Percentiles rank a stretch among this genome's conserved stretches.
phyloP scores from a whole-genome alignment of 2,888 invertebrate species.

The Aspidiotus destructor region DNA sequence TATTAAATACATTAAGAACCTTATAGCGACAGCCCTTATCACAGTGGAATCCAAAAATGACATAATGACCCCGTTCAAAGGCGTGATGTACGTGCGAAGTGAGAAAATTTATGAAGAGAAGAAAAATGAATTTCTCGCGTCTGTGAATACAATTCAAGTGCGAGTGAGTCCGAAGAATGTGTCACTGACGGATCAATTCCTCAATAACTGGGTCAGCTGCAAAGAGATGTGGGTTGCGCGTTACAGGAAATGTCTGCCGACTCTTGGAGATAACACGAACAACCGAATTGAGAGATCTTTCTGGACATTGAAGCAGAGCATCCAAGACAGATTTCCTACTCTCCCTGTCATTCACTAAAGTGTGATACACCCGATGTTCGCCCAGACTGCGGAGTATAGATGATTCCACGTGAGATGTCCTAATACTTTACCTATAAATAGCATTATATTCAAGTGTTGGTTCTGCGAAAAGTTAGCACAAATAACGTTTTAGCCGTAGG shows the following conservation, averaged over 20 bases:
- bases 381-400: too few species aligned
- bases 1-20: too few species aligned
- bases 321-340: neutral
- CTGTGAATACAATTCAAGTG: neutral
- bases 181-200: neutral
- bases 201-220: neutral
- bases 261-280: neutral
- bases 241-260: neutral
- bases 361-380: neutral
- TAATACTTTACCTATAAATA: neutral
- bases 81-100: too few species aligned
- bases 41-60: too few species aligned
- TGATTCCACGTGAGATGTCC: too few species aligned
- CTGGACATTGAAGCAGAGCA: slow-evolving; percentile 1
- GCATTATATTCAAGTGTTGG: neutral
- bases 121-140: too few species aligned
- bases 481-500: too few species aligned
- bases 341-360: neutral
- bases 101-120: too few species aligned
- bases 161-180: neutral
- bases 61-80: too few species aligned
- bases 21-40: too few species aligned
- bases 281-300: too few species aligned
- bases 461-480: too few species aligned
- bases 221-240: neutral